Conservation (phyloP, 1,140 invertebrate species). For the Camponotus floridanus region DNA sequence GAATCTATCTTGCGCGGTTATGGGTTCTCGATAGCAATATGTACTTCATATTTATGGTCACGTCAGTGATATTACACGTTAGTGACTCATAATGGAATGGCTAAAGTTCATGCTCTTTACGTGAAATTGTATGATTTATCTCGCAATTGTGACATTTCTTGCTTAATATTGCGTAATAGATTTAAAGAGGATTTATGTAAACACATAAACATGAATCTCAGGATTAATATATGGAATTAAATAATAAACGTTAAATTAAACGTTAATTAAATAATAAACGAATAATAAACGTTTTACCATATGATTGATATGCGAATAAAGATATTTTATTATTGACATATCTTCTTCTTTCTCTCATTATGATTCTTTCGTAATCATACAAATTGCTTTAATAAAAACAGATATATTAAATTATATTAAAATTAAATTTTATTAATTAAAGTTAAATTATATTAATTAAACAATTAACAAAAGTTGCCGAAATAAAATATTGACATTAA, state of each 20-base stretch:
- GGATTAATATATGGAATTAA: neutral
- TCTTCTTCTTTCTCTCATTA: neutral
- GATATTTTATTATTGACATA: neutral
- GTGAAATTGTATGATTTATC: slow-evolving; percentile 5
- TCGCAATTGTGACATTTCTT: neutral
- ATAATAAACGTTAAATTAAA: neutral
- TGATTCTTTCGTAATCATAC: neutral
- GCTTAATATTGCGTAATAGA: neutral
- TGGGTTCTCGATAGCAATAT: slow-evolving; percentile 16
- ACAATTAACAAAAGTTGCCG: neutral
- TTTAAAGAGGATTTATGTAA: neutral
- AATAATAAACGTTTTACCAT: neutral
- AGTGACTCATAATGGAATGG: neutral
- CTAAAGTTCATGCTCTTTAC: neutral
- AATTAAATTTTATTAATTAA: no score
- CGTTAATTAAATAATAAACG: no score
- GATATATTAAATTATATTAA: no score
- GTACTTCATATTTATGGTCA: slow-evolving; percentile 8
- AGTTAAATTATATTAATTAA: no score
- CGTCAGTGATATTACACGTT: neutral
- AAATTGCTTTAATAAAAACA: slow-evolving; percentile 12
- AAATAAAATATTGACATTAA: slow-evolving; percentile 45
- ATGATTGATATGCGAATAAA: neutral
- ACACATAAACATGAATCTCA: neutral
- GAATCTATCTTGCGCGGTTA: slow-evolving; percentile 27